phyloP scores from a whole-genome alignment of 2,797 vertebrate genomes.

The Coccyzus lansbergi region DNA sequence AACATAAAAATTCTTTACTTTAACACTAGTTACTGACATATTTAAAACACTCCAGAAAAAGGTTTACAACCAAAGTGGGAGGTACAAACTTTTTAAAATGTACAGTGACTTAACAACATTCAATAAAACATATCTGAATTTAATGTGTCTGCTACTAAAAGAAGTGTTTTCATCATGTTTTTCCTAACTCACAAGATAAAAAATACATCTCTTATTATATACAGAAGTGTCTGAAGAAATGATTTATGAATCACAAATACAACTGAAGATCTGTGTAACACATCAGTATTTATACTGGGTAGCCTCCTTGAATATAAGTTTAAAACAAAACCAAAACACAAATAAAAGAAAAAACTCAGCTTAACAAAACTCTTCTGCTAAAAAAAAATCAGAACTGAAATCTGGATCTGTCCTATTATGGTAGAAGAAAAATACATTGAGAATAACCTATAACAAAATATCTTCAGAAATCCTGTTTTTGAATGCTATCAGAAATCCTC shows the following conservation, averaged over 20 bases:
- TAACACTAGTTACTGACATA: neutral
- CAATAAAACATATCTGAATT: neutral
- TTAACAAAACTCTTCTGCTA: neutral
- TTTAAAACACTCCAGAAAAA: neutral
- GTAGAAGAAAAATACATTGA: neutral
- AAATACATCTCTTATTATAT: neutral
- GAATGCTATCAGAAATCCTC: neutral
- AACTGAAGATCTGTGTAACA: neutral
- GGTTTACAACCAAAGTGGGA: neutral
- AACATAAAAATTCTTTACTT: neutral
- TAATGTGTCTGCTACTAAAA: neutral
- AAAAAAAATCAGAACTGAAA: neutral
- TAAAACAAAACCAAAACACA: neutral
- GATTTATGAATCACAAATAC: neutral
- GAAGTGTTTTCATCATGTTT: neutral
- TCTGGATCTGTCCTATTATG: neutral
- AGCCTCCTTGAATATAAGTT: neutral
- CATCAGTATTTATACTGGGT: neutral
- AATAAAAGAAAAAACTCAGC: neutral
- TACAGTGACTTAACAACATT: neutral
- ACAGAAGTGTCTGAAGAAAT: neutral
- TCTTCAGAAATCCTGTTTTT: neutral
- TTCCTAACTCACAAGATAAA: neutral
- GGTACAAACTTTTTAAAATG: neutral
- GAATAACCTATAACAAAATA: neutral